phyloP scores from a whole-genome alignment of 2,113 vertebrate species.

The Thomomys bottae region DNA sequence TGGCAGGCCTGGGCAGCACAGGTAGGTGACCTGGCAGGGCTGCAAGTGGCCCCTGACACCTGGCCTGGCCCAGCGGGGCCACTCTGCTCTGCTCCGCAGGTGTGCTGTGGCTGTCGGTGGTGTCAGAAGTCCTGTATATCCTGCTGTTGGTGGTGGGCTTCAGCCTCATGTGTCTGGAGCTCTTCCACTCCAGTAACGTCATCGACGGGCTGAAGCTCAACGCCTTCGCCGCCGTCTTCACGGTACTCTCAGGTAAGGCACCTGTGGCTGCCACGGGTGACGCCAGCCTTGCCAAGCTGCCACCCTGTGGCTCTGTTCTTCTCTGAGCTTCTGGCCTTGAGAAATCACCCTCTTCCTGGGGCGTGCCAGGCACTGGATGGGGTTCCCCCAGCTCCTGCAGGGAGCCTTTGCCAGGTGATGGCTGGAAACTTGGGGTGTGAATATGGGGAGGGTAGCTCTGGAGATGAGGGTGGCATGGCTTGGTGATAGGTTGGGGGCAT shows the following conservation, averaged over 20 bases:
- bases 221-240: slow-evolving; percentile 98
- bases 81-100: slow-evolving; percentile 84
- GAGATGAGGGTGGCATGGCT: too few species aligned
- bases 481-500: not conserved
- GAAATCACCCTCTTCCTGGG: too few species aligned
- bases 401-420: too few species aligned
- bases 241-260: slow-evolving; percentile 94
- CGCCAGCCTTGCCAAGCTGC: too few species aligned
- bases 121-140: slow-evolving; percentile 97
- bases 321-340: too few species aligned
- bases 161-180: slow-evolving; percentile 98
- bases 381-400: too few species aligned
- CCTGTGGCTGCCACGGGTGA: too few species aligned
- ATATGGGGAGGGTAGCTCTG: too few species aligned
- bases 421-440: too few species aligned
- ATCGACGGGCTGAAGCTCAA: slow-evolving; percentile 98
- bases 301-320: too few species aligned
- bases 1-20: not conserved
- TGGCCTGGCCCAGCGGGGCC: not conserved
- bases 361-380: not conserved
- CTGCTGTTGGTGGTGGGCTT: slow-evolving; percentile 96
- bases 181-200: slow-evolving; percentile 96
- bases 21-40: not conserved
- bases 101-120: slow-evolving; percentile 97
- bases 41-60: not conserved